Evolutionary conservation across 2,113 vertebrate genomes (phyloP).

Genomic region (Perca schrenkii): DNA sequence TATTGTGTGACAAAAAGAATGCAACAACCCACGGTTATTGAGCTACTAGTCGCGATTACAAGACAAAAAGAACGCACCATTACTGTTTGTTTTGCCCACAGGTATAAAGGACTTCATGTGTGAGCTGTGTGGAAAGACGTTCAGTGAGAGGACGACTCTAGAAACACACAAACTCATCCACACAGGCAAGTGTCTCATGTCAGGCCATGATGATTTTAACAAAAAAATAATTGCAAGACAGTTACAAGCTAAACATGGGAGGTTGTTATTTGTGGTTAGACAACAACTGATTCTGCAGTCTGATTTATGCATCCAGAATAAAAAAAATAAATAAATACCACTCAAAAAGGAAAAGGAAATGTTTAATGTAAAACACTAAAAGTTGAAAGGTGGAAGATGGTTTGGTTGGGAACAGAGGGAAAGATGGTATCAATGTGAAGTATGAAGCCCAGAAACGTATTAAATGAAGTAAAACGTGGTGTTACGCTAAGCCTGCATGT

Average conservation of each 20-base stretch:
- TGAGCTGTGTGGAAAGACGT: slow-evolving; percentile 96
- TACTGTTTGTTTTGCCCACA: slow-evolving; percentile 63
- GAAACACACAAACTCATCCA: slow-evolving; percentile 99
- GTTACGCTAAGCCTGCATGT: not conserved
- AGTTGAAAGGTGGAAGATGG: not conserved
- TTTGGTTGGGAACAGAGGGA: not conserved
- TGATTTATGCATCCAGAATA: not conserved
- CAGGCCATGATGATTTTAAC: too few species aligned
- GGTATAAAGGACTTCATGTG: slow-evolving; percentile 99
- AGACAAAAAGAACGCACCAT: not conserved
- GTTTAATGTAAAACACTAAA: not conserved
- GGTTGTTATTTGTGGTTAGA: not conserved
- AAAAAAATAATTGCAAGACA: not conserved
- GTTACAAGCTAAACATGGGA: not conserved
- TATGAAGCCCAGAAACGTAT: not conserved
- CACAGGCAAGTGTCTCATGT: slow-evolving; percentile 85
- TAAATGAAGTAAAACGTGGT: too few species aligned
- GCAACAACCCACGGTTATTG: too few species aligned
- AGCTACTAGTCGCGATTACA: too few species aligned
- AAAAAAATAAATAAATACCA: not conserved
- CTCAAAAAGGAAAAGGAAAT: not conserved
- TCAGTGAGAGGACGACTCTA: slow-evolving; percentile 97
- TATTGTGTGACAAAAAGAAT: too few species aligned
- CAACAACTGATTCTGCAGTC: not conserved
- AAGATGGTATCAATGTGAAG: not conserved